Evolutionary conservation across 2,113 vertebrate species (phyloP).

Genomic region (Eleginops maclovinus): DNA sequence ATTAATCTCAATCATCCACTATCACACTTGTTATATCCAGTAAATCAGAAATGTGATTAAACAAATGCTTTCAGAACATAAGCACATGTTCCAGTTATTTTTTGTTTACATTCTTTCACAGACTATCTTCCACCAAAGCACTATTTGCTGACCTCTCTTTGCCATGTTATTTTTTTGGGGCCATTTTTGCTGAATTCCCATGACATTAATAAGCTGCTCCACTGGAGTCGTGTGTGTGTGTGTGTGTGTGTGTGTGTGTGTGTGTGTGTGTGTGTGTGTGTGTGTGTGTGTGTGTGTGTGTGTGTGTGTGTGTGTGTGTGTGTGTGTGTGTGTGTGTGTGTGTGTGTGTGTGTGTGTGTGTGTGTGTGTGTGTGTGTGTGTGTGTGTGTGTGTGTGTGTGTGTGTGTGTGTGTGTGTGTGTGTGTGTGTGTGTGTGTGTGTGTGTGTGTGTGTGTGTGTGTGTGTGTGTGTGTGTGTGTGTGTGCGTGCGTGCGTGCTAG

Average conservation of each 20-base stretch:
- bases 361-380: constrained; percentile 5
- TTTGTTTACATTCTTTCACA: constrained; percentile 51
- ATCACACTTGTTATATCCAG: no score
- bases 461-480: not conserved
- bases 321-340: not conserved
- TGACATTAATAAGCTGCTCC: constrained; percentile 60
- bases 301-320: no score
- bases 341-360: constrained; percentile 30
- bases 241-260: constrained; percentile 13
- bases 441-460: not conserved
- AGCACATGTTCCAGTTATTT: constrained; percentile 11
- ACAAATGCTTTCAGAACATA: not conserved
- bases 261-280: no score
- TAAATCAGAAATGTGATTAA: no score
- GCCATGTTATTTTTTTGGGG: constrained; percentile 44
- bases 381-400: no score
- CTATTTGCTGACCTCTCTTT: constrained; percentile 27
- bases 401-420: constrained; percentile 26
- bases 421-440: no score
- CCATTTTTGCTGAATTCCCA: constrained; percentile 61
- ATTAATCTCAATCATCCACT: not conserved
- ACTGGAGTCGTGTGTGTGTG: constrained; percentile 29
- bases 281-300: constrained; percentile 32
- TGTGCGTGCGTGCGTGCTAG: constrained; percentile 19
- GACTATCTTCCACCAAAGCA: constrained; percentile 18